Percentiles rank a stretch among this genome's conserved stretches.
Evolutionary conservation across 1,140 invertebrate species (phyloP).

Genomic region (Leptinotarsa defecta): DNA sequence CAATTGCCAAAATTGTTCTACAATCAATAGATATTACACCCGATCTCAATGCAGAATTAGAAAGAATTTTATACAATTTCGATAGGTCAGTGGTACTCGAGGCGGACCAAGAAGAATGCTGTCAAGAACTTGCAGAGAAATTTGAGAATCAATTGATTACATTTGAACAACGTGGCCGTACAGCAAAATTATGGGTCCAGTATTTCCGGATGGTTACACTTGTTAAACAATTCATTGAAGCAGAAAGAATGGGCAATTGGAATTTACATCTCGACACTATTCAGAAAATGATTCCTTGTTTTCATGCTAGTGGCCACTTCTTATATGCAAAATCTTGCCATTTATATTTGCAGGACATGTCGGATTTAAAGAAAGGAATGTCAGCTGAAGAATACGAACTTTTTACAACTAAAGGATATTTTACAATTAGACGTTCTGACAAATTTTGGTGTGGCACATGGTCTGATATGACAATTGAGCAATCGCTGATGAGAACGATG

Average conservation of each 20-base stretch:
- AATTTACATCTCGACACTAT: not conserved
- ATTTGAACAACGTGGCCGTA: conserved; percentile 28
- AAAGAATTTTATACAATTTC: conserved; percentile 18
- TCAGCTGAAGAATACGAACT: conserved; percentile 21
- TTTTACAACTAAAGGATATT: conserved; percentile 15
- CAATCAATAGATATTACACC: not conserved
- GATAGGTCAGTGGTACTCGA: conserved; percentile 27
- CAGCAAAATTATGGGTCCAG: conserved; percentile 53
- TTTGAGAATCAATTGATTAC: conserved; percentile 45
- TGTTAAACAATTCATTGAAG: conserved; percentile 45
- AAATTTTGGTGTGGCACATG: conserved; percentile 24
- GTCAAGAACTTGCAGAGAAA: conserved; percentile 34
- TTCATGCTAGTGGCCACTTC: conserved; percentile 11
- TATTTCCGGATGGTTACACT: conserved; percentile 52
- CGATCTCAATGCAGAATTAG: not conserved
- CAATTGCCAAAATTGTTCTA: no score
- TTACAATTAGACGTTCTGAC: not conserved
- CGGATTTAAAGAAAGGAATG: conserved; percentile 5
- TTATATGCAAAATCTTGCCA: not conserved
- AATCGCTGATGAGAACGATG: conserved; percentile 10
- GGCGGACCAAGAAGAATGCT: conserved; percentile 29
- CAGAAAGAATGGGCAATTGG: no score
- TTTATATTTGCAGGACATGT: conserved; percentile 23
- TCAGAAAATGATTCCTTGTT: not conserved
- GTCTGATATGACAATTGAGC: conserved; percentile 27